Conservation (phyloP, 1,140 invertebrate genomes). For the Oryctes rhinoceros region DNA sequence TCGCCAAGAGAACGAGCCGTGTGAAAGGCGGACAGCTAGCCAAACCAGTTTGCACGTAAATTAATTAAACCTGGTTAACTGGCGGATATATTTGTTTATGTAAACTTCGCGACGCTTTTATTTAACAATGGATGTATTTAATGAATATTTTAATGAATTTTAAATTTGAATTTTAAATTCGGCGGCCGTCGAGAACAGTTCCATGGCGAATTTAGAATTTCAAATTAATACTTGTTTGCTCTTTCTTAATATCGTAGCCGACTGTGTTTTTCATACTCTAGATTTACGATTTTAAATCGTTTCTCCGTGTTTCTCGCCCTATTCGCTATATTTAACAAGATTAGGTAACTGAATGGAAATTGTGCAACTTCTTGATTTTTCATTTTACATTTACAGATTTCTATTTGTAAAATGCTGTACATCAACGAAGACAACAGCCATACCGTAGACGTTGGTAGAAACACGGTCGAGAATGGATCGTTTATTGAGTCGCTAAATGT, state of each 20-base stretch:
- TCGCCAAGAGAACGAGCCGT: not conserved
- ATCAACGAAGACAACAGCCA: no score
- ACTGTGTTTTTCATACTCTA: no score
- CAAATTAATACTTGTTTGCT: conserved; percentile 14
- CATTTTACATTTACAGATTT: no score
- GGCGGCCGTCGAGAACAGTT: not conserved
- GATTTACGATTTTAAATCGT: no score
- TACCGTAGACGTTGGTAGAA: no score
- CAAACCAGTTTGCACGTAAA: conserved; percentile 9
- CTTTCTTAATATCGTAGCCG: not conserved
- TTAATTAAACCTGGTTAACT: conserved; percentile 31
- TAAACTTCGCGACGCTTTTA: conserved; percentile 4
- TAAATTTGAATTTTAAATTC: conserved; percentile 19
- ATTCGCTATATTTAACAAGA: no score
- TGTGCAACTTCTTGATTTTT: no score
- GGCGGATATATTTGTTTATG: conserved; percentile 24
- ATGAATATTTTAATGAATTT: conserved; percentile 38
- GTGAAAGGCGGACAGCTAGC: not conserved
- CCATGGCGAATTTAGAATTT: not conserved
- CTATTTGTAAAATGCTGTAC: no score
- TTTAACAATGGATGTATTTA: conserved; percentile 22
- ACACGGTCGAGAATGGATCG: no score
- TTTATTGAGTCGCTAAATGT: no score
- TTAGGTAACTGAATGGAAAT: no score
- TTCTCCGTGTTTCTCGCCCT: no score